Base-by-base conservation (phyloP, 2,797 vertebrate genomes). In the Notolepis coatsorum region DNA sequence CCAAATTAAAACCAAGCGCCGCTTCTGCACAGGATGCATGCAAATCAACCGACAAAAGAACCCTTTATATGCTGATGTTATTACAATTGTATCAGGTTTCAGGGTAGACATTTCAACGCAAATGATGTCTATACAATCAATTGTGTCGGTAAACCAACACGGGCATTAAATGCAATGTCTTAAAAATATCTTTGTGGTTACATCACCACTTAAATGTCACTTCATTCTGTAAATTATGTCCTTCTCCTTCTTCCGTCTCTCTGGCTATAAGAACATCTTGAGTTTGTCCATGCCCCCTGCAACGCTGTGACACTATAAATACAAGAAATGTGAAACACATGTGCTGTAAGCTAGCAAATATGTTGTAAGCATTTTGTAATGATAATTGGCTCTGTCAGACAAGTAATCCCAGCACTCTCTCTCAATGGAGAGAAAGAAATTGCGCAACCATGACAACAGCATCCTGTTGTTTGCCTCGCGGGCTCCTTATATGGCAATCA, bases 291-390 rank as follows among this genome's bases (percentile, higher is more conserved):
- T 84, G 86, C 80, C 79, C 66, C 58, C 50, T 65, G 68, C 18
- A 3, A 74, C 77, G 47, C 75, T 80, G 73, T 61, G 73, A 82
- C 43, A 76, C 55, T 58, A 72, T 71, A 77, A 81, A 76, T 51
- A 65, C 31, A 84, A 56, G 75, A 81, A 87, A 89, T 84, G 73
- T 69, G 66, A 76, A 91, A 87, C 86, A 90, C 75, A 73, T 71
- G 82, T 77, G 65, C 75, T 68, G 73, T 78, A 69, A 87, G 85
- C 55, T 51, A 81, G 62, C 65, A 77, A 79, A 86, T 39, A 65
- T 84, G 88, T 79, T 80, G 86, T 81, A 80, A 86, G 77, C 68
- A 66, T 80, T 84, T 79, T 80, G 80, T 84, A 85, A 88, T 84
- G 82, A 82, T 88, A 88, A 85, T 89, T 89, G 75, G 63, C 62